Base-by-base conservation (phyloP, 2,888 invertebrate species). In the Ophioninae sp. region DNA sequence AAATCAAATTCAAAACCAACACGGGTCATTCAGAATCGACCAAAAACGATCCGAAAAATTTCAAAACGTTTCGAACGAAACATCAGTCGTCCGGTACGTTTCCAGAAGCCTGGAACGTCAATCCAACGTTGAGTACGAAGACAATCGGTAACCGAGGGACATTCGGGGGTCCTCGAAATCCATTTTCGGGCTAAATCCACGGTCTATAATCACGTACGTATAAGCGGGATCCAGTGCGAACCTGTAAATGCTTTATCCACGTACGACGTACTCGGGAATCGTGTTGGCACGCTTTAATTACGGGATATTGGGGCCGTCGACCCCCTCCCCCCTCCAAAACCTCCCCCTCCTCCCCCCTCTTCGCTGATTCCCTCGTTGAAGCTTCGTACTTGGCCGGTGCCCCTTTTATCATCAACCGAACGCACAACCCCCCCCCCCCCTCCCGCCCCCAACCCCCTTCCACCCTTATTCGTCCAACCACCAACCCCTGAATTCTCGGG, bases 201-300 rank as follows among this genome's bases (percentile, higher is more conserved):
- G 13, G 37, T 21, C 3, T 41, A 10, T 41, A 20, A 7, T 20
- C 6, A 69, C 13, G 13, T 69, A 69, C 13, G 13, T 69, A 69
- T 37, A 56, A 3, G 20, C 20, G 57, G 6, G 7, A n/a, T n/a
- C 20, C 59, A 59, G 7, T 20, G 20, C 7, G 30, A 50, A 57
- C 23, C 30, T 77, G 61, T 77, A 68, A 68, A 61, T 59, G 68
- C 37, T 59, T 77, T 17, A 44, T 77, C 74, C 57, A 72, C 75
- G 65, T 70, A 67, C 61, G 72, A 41, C 65, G 76, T 67, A 73
- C n/a, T 56, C 73, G 68, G 39, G 20, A 64, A 81, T 70, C 77
- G 73, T 23, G 78, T 61, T 74, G 77, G 69, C 70, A 74, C 77
- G 81, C 83, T 83, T 81, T 81, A 78, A 81, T 81, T 78, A 81